phyloP scores from a whole-genome alignment of 2,797 vertebrate genomes.

The Lateolabrax maculatus region DNA sequence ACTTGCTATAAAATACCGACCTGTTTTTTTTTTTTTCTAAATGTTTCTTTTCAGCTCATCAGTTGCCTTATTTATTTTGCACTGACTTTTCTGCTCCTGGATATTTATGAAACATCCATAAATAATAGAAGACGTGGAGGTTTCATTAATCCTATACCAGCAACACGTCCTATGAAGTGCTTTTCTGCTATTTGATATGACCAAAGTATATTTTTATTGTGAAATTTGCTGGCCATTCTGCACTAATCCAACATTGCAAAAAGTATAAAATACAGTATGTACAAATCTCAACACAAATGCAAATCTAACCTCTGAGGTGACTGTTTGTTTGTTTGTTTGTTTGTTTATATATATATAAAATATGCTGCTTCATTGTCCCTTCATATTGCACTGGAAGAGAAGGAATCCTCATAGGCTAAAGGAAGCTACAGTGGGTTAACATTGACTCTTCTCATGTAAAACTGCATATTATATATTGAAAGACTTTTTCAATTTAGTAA shows the following conservation, averaged over 20 bases:
- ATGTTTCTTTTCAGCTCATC: background rate
- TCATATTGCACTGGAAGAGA: background rate
- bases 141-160: background rate
- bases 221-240: background rate
- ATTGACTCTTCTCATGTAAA: background rate
- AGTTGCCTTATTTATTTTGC: background rate
- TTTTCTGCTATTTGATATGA: background rate
- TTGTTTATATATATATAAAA: too few species aligned
- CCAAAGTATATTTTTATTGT: background rate
- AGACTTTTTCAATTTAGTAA: slow-evolving; percentile 39
- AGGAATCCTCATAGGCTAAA: background rate
- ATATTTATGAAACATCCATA: background rate
- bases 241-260: background rate
- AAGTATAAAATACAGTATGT: background rate
- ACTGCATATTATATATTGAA: background rate
- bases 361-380: background rate
- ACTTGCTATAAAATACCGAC: background rate
- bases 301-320: background rate
- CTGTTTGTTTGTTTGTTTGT: too few species aligned
- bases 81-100: background rate
- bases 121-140: background rate
- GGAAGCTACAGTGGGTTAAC: slow-evolving; percentile 28
- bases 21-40: background rate
- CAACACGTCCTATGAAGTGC: background rate
- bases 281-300: background rate